Base-by-base conservation (phyloP, 2,888 invertebrate species). In the Toxonevra muliebris region DNA sequence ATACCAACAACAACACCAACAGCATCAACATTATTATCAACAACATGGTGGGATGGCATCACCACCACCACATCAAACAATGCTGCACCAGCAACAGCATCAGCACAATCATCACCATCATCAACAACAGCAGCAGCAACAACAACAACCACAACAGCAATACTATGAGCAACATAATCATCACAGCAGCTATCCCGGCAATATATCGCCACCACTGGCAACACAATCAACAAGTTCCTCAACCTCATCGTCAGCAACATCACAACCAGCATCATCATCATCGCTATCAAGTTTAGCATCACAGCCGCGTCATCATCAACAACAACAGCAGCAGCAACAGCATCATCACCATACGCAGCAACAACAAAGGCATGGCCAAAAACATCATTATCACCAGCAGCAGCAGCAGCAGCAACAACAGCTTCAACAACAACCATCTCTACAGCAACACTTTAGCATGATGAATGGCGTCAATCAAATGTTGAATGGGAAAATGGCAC, bases 1-100 rank as follows among this genome's bases (percentile, higher is more conserved):
- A 76, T 86, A 87, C 77, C 86, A 86, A 77, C 86, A 86, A 0
- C 75, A 76, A 13, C 77, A 73, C 42, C 71, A 70, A 45, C 65
- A 69, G 15, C 59, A 62, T 42, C 50, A 74, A 1, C 76, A 77
- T 1, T 68, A 66, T 19, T 54, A 69, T 65, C 57, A 74, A 59
- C 73, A 78, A 70, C 74, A 87, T 86, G 85, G 82, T 84, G 84
- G 86, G 83, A 84, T 85, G 70, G 74, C 87, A 84, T 83, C 83
- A 85, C 85, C 87, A 86, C 86, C 84, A 84, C 83, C 87, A 86
- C 73, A 72, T 66, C 66, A 73, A 58, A 65, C 71, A n/a, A 66
- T 75, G 41, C 59, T 73, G 55, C 76, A 75, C 61, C 76, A 75
- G 65, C 75, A 80, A 9, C 78, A 79, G 10, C 85, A 82, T 19